Base-by-base conservation (phyloP, 1,140 invertebrate genomes). In the Mylabris phalerata region DNA sequence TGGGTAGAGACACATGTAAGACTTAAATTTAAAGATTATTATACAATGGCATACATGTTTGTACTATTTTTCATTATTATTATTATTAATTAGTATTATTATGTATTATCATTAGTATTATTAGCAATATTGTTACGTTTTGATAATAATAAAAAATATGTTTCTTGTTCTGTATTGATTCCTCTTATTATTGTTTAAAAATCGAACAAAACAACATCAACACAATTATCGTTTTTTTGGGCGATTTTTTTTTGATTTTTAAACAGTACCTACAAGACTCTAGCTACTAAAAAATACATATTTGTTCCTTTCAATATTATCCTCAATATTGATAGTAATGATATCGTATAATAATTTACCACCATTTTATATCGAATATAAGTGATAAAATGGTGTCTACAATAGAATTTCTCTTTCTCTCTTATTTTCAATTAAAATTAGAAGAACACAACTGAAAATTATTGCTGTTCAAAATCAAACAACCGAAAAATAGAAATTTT, bases 1-100 rank as follows among this genome's bases (percentile, higher is more conserved):
- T 44, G 25, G 42, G 42, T 48, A 56, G 39, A 56, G 45, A 48
- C 45, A 55, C 47, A 32, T 32, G 47, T 56, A 56, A 32, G 32
- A 32, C 54, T 56, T 47, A 42, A 45, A 48, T 45, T 56, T 56
- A 56, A 56, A 48, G 54, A 48, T 54, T 56, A 56, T 56, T 32
- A 32, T 32, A 32, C 32, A 32, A 48, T 56, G 54, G 54, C 54
- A 56, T 56, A 56, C 54, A 56, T 48, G 43, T 56, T 56, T 56
- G 54, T 56, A 56, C 54, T 56, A 56, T 56, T 56, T 55, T 56
- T 56, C 47, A 48, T 48, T 32, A 32, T 32, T 32, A 32, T 32
- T 32, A 32, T 32, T 32, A 32, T 32, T 32, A 32, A 32, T 32
- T 32, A 32, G 32, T 32, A 32, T 32, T 32, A 32, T 32, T 32